phyloP scores from a whole-genome alignment of 2,797 vertebrate genomes.

The Lacerta bilineata region DNA sequence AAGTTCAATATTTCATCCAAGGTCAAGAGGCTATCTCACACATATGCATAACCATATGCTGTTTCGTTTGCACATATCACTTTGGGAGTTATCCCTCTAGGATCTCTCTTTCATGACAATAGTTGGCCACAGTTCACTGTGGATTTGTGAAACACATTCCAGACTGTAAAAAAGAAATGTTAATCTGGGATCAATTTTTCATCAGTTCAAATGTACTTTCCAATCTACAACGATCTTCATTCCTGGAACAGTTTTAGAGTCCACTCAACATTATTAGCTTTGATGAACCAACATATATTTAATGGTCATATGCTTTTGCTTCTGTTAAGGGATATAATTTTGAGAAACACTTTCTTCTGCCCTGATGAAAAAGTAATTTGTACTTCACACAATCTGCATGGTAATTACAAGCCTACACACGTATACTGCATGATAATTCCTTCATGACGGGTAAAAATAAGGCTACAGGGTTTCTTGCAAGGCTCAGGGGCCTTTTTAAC shows the following conservation, averaged over 20 bases:
- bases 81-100: slow-evolving; percentile 43
- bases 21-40: slow-evolving; percentile 53
- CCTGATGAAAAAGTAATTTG: slow-evolving; percentile 58
- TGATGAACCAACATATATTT: slow-evolving; percentile 27
- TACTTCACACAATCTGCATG: background rate
- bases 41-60: slow-evolving; percentile 43
- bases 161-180: slow-evolving; percentile 32
- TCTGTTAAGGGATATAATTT: background rate
- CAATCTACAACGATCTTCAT: slow-evolving; percentile 30
- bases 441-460: background rate
- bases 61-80: slow-evolving; percentile 38
- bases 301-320: slow-evolving; percentile 23
- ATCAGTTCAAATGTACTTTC: slow-evolving; percentile 32
- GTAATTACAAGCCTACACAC: background rate
- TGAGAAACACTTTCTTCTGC: slow-evolving; percentile 50
- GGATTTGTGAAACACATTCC: slow-evolving; percentile 37
- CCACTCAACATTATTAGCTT: slow-evolving; percentile 7
- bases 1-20: slow-evolving; percentile 52
- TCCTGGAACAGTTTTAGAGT: slow-evolving; percentile 10
- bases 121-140: slow-evolving; percentile 9
- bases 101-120: slow-evolving; percentile 35
- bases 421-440: slow-evolving; percentile 2
- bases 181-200: slow-evolving; percentile 9
- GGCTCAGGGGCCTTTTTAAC: background rate
- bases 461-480: background rate